Percentiles rank a stretch among this genome's conserved stretches.
Conservation (phyloP, 2,113 vertebrate genomes). For the Pteronura brasiliensis region DNA sequence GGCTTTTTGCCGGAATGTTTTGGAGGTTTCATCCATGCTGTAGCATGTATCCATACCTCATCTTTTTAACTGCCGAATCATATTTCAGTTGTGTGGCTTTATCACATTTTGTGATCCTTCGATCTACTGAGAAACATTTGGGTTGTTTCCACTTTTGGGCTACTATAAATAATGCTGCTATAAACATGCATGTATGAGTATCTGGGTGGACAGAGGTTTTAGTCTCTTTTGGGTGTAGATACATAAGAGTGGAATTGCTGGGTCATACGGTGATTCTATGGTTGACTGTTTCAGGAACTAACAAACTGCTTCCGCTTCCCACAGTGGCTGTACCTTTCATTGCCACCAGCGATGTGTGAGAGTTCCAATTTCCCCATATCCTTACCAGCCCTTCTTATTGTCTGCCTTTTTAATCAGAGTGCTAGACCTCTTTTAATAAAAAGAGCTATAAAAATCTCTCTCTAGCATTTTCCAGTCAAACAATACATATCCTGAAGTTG, state of each 20-base stretch:
- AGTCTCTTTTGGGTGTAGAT: conserved; percentile 17
- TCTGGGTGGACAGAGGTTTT: conserved; percentile 9
- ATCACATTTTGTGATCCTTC: not conserved
- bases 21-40: not conserved
- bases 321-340: not conserved
- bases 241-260: not conserved
- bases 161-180: conserved; percentile 9
- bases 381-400: not conserved
- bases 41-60: not conserved
- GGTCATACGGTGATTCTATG: not conserved
- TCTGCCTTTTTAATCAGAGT: not conserved
- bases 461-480: conserved; percentile 29
- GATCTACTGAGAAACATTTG: not conserved
- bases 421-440: conserved; percentile 9
- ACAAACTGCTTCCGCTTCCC: not conserved
- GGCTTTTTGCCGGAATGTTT: conserved; percentile 26
- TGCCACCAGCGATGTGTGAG: not conserved
- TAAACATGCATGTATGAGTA: not conserved
- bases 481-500: not conserved
- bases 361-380: not conserved
- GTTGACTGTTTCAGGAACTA: conserved; percentile 21
- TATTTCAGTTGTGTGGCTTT: not conserved
- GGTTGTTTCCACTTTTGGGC: not conserved
- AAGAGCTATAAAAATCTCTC: not conserved
- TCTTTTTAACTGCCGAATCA: not conserved